phyloP scores from a whole-genome alignment of 2,113 vertebrate genomes.

The Catharus minimus region DNA sequence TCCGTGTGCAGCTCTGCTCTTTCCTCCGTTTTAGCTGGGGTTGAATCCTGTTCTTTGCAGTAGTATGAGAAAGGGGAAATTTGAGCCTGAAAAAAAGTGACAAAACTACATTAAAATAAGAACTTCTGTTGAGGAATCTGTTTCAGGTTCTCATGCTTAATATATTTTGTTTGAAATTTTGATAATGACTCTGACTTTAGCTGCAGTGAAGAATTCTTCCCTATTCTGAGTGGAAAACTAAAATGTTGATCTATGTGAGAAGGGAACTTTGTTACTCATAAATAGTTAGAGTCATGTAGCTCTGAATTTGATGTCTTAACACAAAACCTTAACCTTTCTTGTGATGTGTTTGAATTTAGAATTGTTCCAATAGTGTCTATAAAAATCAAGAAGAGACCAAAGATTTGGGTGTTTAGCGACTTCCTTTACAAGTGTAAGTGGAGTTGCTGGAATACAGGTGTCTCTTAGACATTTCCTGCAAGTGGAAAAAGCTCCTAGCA shows the following conservation, averaged over 20 bases:
- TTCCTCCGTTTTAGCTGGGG: background rate
- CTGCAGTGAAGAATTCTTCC: background rate
- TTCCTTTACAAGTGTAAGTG: background rate
- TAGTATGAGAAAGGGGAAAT: constrained; percentile 85
- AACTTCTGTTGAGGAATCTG: background rate
- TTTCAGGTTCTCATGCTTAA: background rate
- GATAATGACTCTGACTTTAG: background rate
- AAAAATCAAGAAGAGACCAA: background rate
- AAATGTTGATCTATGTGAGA: background rate
- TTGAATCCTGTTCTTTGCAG: constrained; percentile 66
- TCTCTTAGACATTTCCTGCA: background rate
- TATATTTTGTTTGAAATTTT: background rate
- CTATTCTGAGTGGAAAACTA: background rate
- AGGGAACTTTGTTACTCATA: background rate
- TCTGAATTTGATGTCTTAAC: background rate
- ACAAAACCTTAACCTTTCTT: background rate
- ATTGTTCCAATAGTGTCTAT: background rate
- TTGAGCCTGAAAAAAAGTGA: constrained; percentile 75
- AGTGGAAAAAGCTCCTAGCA: background rate
- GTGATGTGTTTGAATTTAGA: background rate
- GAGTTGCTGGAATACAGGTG: background rate
- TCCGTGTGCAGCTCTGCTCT: background rate
- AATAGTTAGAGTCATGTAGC: background rate
- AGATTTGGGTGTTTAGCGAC: background rate
- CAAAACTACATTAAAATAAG: background rate